Evolutionary conservation across 2,113 vertebrate species (phyloP).

Genomic region (Melanerpes formicivorus): DNA sequence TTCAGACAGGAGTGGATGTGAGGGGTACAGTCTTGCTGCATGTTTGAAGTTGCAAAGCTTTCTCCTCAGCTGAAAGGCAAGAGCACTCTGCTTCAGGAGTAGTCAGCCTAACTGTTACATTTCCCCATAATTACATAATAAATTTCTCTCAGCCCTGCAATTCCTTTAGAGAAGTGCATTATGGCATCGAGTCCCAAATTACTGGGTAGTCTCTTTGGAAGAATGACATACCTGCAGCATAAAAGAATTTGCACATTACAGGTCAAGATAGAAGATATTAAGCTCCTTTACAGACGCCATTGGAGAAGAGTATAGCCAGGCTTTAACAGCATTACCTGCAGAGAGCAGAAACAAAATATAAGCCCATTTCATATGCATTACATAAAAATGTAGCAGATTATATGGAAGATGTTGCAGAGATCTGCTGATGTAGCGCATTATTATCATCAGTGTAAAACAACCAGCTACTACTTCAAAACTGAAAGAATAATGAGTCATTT

Average conservation of each 20-base stretch:
- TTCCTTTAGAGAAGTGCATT: slow-evolving; percentile 8
- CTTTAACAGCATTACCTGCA: not conserved
- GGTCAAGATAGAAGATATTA: slow-evolving; percentile 14
- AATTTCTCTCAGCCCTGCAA: not conserved
- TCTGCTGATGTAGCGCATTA: not conserved
- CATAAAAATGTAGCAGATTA: not conserved
- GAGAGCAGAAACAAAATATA: slow-evolving; percentile 45
- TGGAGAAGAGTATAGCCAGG: not conserved
- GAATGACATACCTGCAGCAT: not conserved
- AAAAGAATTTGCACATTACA: slow-evolving; percentile 32
- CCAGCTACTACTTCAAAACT: not conserved
- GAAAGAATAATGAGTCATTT: not conserved
- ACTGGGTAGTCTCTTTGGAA: slow-evolving; percentile 31
- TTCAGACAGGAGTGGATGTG: not conserved
- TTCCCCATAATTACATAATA: slow-evolving; percentile 18
- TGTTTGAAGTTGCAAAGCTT: not conserved
- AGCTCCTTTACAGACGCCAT: slow-evolving; percentile 19
- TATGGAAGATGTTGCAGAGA: not conserved
- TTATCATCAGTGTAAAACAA: not conserved
- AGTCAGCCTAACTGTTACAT: not conserved
- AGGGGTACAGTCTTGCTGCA: not conserved
- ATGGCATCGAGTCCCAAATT: slow-evolving; percentile 18
- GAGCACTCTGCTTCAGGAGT: not conserved
- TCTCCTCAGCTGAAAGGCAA: slow-evolving; percentile 28
- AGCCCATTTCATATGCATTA: not conserved